Base-by-base conservation (phyloP, 2,797 vertebrate genomes). In the Acrossocheilus wenchowensis region DNA sequence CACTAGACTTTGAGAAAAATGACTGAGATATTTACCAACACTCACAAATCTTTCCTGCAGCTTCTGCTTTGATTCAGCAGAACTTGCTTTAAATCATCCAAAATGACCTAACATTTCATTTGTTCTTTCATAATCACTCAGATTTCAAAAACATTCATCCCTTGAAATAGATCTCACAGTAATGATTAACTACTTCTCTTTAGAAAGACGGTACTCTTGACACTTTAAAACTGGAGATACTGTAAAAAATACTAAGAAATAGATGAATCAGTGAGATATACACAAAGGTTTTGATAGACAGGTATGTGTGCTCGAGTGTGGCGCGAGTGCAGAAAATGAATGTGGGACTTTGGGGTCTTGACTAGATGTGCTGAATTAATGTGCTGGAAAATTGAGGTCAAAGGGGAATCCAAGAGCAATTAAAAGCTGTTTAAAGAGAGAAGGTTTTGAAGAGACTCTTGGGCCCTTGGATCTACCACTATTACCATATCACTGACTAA, bases 321-420 rank as follows among this genome's bases (percentile, higher is more conserved):
- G 36, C 3, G 1, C 0, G 36, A 23, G 3, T 10, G 34, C 50
- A 26, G 69, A 34, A 74, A 83, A 73, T 83, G 15, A 60, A 30
- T 34, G n/a, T 74, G 69, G 81, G 81, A 60, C 69, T 43, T 73
- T 34, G n/a, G 17, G 68, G 81, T 73, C 50, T 73, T 30, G 52
- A 83, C 34, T 57, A 60, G 69, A 54, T 74, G 81, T 74, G 50
- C 69, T 73, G 69, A 83, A 83, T 83, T 83, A 74, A 83, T 74
- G 81, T 83, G 69, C 39, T 73, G 81, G 69, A 62, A 83, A 83
- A 83, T 73, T 73, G 52, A 74, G 69, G 81, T 83, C 69, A 83
- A 57, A 83, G 69, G 69, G 50, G 81, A 73, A 43, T 60, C n/a
- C 39, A 73, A 73, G 50, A 54, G 39, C 69, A 83, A 74, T 83